Conservation (phyloP, 2,888 invertebrate species). For the Drosophila kokeensis region DNA sequence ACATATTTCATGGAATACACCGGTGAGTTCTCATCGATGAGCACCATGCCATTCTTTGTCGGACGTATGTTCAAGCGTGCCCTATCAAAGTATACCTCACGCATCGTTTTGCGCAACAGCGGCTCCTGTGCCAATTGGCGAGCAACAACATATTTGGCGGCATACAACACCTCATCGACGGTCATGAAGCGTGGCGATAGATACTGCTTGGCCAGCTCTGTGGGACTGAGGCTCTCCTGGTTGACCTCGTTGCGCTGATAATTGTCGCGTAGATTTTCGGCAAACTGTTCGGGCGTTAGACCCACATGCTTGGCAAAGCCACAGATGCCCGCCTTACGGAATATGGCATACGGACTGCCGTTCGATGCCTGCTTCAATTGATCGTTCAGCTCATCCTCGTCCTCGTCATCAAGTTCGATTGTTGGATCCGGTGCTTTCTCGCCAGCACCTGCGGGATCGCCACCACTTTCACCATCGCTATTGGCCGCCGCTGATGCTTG, state of each 20-base stretch:
- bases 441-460: constrained; percentile 49
- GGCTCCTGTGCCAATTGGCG: constrained; percentile 97
- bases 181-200: constrained; percentile 89
- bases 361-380: constrained; percentile 93
- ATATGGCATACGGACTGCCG: constrained; percentile 95
- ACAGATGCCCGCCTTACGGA: constrained; percentile 93
- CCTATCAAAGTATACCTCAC: constrained; percentile 94
- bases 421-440: constrained; percentile 80
- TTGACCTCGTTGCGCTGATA: constrained; percentile 98
- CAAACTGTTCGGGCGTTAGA: constrained; percentile 96
- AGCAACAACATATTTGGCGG: constrained; percentile 97
- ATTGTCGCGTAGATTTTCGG: constrained; percentile 97
- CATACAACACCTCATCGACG: constrained; percentile 93
- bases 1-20: constrained; percentile 95
- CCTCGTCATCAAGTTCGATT: constrained; percentile 87
- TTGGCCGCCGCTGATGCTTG: constrained; percentile 55
- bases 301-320: constrained; percentile 96
- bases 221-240: constrained; percentile 94
- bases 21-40: constrained; percentile 97
- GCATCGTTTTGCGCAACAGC: constrained; percentile 92
- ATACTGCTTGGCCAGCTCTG: constrained; percentile 92
- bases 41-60: constrained; percentile 95
- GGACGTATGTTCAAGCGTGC: constrained; percentile 93
- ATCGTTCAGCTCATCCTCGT: constrained; percentile 89
- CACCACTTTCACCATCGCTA: constrained; percentile 74